Conservation (phyloP, 2,113 vertebrate genomes). For the Columba livia region DNA sequence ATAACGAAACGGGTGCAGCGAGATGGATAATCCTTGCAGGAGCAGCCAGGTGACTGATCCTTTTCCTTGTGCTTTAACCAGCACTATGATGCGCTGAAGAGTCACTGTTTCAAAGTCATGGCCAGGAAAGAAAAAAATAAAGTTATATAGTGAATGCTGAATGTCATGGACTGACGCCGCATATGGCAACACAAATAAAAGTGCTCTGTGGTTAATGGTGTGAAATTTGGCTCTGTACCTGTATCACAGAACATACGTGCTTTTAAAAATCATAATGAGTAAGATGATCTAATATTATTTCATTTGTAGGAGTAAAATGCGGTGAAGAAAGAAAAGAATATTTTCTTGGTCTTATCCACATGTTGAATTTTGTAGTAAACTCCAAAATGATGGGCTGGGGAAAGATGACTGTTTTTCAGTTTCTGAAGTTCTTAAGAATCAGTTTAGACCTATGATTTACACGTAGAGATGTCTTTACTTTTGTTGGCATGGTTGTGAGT, state of each 20-base stretch:
- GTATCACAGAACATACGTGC: conserved; percentile 9
- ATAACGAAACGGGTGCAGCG: not conserved
- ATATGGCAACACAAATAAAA: conserved; percentile 47
- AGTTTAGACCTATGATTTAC: conserved; percentile 57
- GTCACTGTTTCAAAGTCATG: conserved; percentile 52
- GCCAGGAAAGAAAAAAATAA: conserved; percentile 57
- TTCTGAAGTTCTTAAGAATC: conserved; percentile 60
- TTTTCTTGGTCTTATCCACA: conserved; percentile 54
- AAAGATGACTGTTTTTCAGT: conserved; percentile 67
- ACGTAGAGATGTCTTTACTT: not conserved
- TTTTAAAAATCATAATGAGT: conserved; percentile 45
- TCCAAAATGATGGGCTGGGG: conserved; percentile 59
- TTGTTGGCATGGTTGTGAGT: not conserved
- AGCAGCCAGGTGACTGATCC: not conserved
- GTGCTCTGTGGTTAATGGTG: conserved; percentile 42
- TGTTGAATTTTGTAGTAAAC: conserved; percentile 68
- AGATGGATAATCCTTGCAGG: not conserved
- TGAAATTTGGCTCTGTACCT: conserved; percentile 58
- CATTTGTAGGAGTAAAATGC: conserved; percentile 53
- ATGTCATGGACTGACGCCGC: conserved; percentile 37
- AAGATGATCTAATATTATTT: conserved; percentile 47
- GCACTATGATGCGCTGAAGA: not conserved
- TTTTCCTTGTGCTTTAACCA: not conserved
- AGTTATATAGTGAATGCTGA: not conserved
- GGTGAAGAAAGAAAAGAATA: conserved; percentile 16